A percentile compares a stretch with the other conserved stretches of the same genome.
Evolutionary conservation across 23 tunicate species (phyloP).

Genomic region (Trididemnum nubilum): DNA sequence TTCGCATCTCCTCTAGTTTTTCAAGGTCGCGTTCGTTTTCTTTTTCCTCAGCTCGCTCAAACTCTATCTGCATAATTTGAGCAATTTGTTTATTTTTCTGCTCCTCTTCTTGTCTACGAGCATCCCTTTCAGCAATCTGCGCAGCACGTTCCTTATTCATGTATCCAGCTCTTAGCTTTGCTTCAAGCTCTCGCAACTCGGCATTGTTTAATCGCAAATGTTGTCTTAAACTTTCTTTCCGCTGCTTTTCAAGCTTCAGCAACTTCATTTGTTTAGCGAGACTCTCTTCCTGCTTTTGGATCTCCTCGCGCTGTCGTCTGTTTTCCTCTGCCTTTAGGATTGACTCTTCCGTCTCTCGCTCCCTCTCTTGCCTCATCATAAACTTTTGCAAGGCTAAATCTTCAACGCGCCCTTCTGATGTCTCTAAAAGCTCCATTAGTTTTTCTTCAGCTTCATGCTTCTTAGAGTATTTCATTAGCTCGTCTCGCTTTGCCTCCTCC

Average conservation of each 20-base stretch:
- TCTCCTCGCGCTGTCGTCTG: conserved; percentile 66
- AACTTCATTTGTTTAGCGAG: conserved; percentile 61
- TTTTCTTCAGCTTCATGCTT: neutral
- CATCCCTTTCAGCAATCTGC: conserved; percentile 76
- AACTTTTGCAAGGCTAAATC: neutral
- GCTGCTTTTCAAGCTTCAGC: conserved; percentile 56
- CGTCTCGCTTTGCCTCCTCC: neutral
- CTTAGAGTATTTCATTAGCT: neutral
- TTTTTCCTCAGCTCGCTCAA: conserved; percentile 64
- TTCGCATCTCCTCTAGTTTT: conserved; percentile 47
- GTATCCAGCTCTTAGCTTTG: conserved; percentile 79
- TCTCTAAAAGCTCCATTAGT: neutral
- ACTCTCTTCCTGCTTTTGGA: conserved; percentile 63
- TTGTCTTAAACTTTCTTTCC: conserved; percentile 95
- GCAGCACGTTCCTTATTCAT: conserved; percentile 85
- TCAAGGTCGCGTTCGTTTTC: conserved; percentile 55
- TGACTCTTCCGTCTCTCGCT: conserved; percentile 77
- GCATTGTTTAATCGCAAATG: conserved; percentile 69
- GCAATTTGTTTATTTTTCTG: conserved; percentile 62
- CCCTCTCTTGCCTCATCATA: conserved; percentile 47
- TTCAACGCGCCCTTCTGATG: conserved; percentile 2
- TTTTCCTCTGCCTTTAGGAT: conserved; percentile 77
- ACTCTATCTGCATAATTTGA: conserved; percentile 59
- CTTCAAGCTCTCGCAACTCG: conserved; percentile 80
- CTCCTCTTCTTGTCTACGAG: conserved; percentile 49